Base-by-base conservation (phyloP, 2,797 vertebrate species). In the Uromys caudimaculatus region DNA sequence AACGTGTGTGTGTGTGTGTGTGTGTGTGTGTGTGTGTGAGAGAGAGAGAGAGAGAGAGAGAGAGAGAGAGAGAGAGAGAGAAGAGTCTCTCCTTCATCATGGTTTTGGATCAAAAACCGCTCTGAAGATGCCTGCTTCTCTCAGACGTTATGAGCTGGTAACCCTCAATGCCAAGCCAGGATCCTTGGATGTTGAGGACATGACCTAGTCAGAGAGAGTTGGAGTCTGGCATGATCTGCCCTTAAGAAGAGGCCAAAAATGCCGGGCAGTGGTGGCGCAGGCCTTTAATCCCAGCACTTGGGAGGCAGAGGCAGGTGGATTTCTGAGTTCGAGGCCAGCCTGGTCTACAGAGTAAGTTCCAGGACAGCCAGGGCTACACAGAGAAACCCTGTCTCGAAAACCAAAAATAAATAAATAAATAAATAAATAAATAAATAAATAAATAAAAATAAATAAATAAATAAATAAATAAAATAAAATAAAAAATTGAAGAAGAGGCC, bases 51-150 rank as follows among this genome's bases (percentile, higher is more conserved):
- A 16, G 64, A 35, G 32, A 67, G 64, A 67, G 64, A 35, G 64
- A 67, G 64, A 35, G 67, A n/a, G 67, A n/a, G 67, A 67, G 64
- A 67, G 64, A 67, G 64, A 67, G 64, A 54, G 52, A 54, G 52
- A n/a, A 54, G 52, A 54, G 32, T 32, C n/a, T 92, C 50, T 93
- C 52, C 54, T 44, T 50, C 89, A 77, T 50, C 89, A 73, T 73
- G 44, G 52, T 90, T 90, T 69, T 41, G 4, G 52, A 71, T 83
- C 78, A 95, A 91, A 95, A 89, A 23, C 9, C 12, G 75, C 69
- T 89, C 81, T 27, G 14, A 75, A 62, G 35, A 86, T 58, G 67
- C 47, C 35, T 73, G n/a, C 27, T 83, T 95, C 24, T 27, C 27
- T 90, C 64, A 44, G 44, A 24, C 77, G 90, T 92, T 6, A 21